Evolutionary conservation across 2,797 vertebrate species (phyloP).

Genomic region (Pseudochaenichthys georgianus): DNA sequence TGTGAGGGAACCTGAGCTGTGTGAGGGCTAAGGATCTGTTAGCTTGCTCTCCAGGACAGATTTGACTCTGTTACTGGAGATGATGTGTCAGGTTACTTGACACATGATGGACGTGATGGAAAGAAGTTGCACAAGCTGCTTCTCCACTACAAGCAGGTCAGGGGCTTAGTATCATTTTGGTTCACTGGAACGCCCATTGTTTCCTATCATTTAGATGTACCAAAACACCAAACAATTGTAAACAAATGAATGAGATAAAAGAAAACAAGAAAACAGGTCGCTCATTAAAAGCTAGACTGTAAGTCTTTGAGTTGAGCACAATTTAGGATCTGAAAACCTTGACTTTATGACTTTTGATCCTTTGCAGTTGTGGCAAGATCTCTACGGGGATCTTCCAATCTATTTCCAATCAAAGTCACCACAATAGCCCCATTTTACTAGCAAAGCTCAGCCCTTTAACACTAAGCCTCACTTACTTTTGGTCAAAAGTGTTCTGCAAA

Average conservation of each 20-base stretch:
- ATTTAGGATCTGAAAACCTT: not conserved
- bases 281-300: not conserved
- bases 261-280: no score
- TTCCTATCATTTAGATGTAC: not conserved
- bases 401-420: no score
- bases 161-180: not conserved
- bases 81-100: not conserved
- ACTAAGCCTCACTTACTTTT: not conserved
- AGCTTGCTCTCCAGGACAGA: not conserved
- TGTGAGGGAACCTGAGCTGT: not conserved
- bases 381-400: not conserved
- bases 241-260: not conserved
- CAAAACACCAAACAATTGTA: not conserved
- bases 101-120: slow-evolving; percentile 17
- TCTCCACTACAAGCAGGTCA: not conserved
- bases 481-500: not conserved
- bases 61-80: not conserved
- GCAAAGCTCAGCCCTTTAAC: not conserved
- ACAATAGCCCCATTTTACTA: no score
- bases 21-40: not conserved
- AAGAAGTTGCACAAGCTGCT: not conserved
- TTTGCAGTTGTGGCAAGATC: not conserved
- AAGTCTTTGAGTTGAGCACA: no score
- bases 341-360: not conserved
- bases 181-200: not conserved